Evolutionary conservation across 2,797 vertebrate genomes (phyloP).

Genomic region (Serranus cabrilla): DNA sequence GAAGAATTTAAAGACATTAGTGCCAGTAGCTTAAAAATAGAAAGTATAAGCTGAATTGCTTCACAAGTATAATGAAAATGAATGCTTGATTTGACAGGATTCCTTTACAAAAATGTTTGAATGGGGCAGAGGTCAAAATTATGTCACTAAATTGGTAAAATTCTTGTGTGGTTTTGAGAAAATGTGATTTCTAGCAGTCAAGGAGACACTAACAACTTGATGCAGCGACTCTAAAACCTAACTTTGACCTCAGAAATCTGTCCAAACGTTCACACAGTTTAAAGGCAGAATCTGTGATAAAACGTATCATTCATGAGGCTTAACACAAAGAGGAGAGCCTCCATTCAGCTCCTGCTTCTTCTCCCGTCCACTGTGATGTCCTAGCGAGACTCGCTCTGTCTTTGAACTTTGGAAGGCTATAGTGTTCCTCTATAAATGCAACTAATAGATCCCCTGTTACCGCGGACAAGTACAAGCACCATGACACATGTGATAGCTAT

Average conservation of each 20-base stretch:
- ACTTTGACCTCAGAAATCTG: background rate
- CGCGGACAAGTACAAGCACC: conserved; percentile 59
- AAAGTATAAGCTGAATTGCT: background rate
- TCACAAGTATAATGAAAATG: background rate
- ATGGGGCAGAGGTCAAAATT: background rate
- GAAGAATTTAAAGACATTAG: background rate
- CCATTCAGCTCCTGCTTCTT: too few relatives aligned
- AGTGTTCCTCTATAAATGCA: conserved; percentile 79
- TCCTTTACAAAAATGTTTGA: background rate
- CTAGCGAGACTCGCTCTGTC: conserved; percentile 40
- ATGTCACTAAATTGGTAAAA: background rate
- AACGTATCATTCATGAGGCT: conserved; percentile 12
- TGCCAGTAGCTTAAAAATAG: background rate
- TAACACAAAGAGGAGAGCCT: background rate
- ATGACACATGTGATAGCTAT: conserved; percentile 68
- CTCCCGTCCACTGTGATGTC: conserved; percentile 1
- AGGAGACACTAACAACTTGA: background rate
- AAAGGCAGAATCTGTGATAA: background rate
- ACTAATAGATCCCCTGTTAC: conserved; percentile 77
- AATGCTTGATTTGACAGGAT: background rate
- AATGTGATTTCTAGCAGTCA: background rate
- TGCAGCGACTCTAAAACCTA: background rate
- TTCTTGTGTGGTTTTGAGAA: background rate
- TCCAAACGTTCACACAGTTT: conserved; percentile 1
- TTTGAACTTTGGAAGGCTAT: conserved; percentile 76